Percentiles rank a stretch among this genome's conserved stretches.
These are phyloP conservation scores for Mamestra brassicae DNA, from an alignment of 2,888 invertebrate genomes.

Conservation along the genomic window DNA sequence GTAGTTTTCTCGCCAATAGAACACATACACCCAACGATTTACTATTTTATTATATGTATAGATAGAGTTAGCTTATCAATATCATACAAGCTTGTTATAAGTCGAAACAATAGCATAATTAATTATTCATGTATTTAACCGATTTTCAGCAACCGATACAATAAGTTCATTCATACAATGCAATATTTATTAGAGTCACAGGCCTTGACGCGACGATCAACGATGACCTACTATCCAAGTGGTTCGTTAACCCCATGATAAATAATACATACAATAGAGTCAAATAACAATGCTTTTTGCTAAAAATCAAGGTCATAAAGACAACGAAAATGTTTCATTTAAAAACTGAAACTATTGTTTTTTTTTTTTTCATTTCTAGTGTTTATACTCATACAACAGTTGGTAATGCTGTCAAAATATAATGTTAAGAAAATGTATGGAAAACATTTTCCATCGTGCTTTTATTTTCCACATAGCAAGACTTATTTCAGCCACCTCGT, in stretches of 20 bases:
- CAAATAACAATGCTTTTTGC: not conserved
- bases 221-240: slow-evolving; percentile 1
- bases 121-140: not conserved
- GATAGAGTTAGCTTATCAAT: too few species aligned
- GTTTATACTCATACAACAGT: not conserved
- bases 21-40: too few species aligned
- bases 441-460: not conserved
- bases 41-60: too few species aligned
- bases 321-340: not conserved
- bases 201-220: not conserved
- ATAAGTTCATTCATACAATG: not conserved
- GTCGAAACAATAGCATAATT: not conserved
- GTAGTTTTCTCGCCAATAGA: too few species aligned
- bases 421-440: not conserved
- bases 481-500: slow-evolving; percentile 66
- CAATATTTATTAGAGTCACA: slow-evolving; percentile 8
- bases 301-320: slow-evolving; percentile 16
- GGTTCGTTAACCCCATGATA: slow-evolving; percentile 29
- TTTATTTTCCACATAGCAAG: slow-evolving; percentile 46
- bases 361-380: not conserved
- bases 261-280: not conserved
- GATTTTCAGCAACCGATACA: not conserved
- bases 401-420: not conserved
- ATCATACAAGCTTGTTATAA: too few species aligned
- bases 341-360: not conserved